A percentile compares a stretch with the other conserved stretches of the same genome.
These are phyloP conservation scores for Magallana nippona DNA, from an alignment of 2,888 invertebrate species.

Conservation along the genomic window DNA sequence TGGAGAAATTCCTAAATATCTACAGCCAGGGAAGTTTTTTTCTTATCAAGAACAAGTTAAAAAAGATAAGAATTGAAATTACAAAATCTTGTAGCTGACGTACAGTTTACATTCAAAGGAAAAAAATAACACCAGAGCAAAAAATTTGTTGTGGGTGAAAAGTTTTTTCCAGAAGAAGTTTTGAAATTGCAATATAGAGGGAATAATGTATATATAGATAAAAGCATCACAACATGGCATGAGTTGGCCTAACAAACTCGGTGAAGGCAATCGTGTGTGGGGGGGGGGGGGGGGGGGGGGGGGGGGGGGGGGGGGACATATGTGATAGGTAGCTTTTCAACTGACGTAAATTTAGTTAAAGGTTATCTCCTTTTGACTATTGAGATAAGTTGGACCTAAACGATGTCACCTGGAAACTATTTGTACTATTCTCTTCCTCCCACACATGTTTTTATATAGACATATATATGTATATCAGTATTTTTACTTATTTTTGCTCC, in stretches of 20 bases:
- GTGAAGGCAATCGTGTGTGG: neutral
- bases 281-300: neutral
- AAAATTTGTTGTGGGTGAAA: too few species aligned
- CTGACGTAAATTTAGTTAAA: too few species aligned
- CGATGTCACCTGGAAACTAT: too few species aligned
- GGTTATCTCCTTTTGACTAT: too few species aligned
- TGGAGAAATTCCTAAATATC: too few species aligned
- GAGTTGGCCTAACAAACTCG: constrained; percentile 23
- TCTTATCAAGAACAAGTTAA: neutral
- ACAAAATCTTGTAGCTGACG: neutral
- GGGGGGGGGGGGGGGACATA: neutral
- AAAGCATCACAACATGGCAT: neutral
- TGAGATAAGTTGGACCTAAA: too few species aligned
- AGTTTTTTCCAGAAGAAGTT: too few species aligned
- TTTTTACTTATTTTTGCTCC: neutral
- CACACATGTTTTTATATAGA: neutral
- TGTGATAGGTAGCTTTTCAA: neutral
- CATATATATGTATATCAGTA: neutral
- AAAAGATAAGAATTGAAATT: neutral
- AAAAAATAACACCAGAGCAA: too few species aligned
- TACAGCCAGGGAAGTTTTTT: neutral
- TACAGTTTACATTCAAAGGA: too few species aligned
- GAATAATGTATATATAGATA: neutral
- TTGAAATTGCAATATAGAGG: neutral
- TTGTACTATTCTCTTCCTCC: neutral